Percentiles rank a stretch among this genome's conserved stretches.
Conservation (phyloP, 92 coral and sea anemone genomes). For the Diadumene lineata region DNA sequence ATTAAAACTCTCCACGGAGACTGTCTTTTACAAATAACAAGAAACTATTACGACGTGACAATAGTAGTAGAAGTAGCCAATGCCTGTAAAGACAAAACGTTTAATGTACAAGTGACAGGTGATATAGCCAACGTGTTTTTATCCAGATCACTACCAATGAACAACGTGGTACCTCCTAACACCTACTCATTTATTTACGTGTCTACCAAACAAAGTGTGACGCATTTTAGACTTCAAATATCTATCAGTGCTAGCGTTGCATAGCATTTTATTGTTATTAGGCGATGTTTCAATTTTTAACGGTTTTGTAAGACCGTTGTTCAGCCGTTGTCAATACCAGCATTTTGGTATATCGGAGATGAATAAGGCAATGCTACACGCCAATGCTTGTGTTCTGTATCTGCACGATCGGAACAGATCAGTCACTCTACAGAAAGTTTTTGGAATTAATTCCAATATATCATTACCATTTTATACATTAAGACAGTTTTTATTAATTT, state of each 20-base stretch:
- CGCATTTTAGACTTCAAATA: constrained; percentile 1
- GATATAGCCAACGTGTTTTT: constrained; percentile 8
- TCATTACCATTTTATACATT: too few species aligned
- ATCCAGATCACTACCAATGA: constrained; percentile 8
- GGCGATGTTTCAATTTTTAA: too few species aligned
- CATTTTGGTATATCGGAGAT: too few species aligned
- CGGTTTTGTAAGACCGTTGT: too few species aligned
- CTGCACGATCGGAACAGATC: too few species aligned
- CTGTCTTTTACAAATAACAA: constrained; percentile 21
- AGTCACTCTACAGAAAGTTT: too few species aligned
- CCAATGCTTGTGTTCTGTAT: too few species aligned
- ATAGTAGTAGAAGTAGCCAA: constrained; percentile 26
- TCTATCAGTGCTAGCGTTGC: background rate
- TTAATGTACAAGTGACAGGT: constrained; percentile 11
- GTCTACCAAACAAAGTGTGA: constrained; percentile 10
- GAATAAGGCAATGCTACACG: too few species aligned
- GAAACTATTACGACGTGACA: constrained; percentile 14
- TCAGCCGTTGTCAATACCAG: too few species aligned
- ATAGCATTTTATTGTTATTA: background rate
- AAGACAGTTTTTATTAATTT: too few species aligned
- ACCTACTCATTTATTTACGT: constrained; percentile 14
- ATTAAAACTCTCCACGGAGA: background rate
- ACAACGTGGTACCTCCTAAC: constrained; percentile 2
- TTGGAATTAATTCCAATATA: too few species aligned
- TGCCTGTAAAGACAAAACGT: constrained; percentile 21